Percentiles rank a stretch among this genome's conserved stretches.
These are phyloP conservation scores for Alitta virens DNA, from an alignment of 2,888 invertebrate genomes.

Conservation along the genomic window DNA sequence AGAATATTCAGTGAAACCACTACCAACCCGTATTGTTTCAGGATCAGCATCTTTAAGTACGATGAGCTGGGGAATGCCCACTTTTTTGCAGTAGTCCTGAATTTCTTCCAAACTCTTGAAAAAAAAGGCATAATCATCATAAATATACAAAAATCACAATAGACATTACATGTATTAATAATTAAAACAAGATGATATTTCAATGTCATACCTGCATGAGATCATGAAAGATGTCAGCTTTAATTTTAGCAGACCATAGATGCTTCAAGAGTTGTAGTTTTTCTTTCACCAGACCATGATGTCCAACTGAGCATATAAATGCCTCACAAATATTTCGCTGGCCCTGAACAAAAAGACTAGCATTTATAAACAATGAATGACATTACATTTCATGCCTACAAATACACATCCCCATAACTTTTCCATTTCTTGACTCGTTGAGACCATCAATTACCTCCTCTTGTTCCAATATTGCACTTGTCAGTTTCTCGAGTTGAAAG, in stretches of 20 bases:
- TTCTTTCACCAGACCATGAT: constrained; percentile 60
- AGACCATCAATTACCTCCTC: no score
- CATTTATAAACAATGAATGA: neutral
- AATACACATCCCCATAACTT: no score
- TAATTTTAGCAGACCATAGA: constrained; percentile 73
- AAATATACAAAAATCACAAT: no score
- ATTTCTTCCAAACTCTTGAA: constrained; percentile 66
- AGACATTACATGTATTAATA: no score
- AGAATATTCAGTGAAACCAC: neutral
- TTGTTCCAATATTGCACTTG: constrained; percentile 62
- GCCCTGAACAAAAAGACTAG: no score
- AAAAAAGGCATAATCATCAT: no score
- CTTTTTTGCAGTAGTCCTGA: constrained; percentile 64
- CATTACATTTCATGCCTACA: no score
- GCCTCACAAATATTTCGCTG: constrained; percentile 60
- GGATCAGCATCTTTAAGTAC: constrained; percentile 66
- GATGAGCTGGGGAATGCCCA: constrained; percentile 67
- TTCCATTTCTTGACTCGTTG: no score
- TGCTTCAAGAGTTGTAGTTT: constrained; percentile 63
- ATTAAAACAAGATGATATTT: neutral
- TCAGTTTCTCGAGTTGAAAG: constrained; percentile 76
- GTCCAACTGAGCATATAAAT: constrained; percentile 68
- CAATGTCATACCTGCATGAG: constrained; percentile 52
- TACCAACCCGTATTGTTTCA: constrained; percentile 54
- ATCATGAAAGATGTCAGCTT: constrained; percentile 65